These are phyloP conservation scores for Falco cherrug DNA, from an alignment of 2,797 vertebrate species.

Conservation along the genomic window DNA sequence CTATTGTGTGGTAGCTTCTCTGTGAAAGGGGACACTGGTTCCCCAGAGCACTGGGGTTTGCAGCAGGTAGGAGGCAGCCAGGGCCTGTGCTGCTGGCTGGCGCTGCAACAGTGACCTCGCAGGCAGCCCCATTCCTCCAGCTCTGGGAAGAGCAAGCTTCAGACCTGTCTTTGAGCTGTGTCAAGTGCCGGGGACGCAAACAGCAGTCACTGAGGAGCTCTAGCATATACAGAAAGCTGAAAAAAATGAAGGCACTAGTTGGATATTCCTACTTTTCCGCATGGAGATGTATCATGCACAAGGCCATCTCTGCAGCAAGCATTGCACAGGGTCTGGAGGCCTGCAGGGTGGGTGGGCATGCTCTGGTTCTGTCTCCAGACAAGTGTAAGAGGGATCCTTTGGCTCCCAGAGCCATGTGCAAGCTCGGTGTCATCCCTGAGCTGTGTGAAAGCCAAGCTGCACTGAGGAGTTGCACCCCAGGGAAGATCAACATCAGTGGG, in stretches of 20 bases:
- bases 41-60: neutral
- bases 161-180: neutral
- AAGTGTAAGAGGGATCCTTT: neutral
- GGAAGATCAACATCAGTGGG: neutral
- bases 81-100: neutral
- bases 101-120: fast-evolving
- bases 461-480: neutral
- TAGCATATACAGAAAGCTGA: neutral
- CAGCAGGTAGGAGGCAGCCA: neutral
- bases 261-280: neutral
- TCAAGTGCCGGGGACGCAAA: neutral
- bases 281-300: neutral
- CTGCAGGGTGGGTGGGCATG: neutral
- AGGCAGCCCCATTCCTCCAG: neutral
- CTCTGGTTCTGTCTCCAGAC: neutral
- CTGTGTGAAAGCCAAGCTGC: neutral
- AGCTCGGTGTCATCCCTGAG: neutral
- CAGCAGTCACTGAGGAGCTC: neutral
- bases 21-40: neutral
- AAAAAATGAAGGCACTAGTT: neutral
- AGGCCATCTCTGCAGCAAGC: neutral
- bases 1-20: neutral
- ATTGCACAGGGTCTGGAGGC: neutral
- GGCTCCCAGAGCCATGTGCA: too few species aligned
- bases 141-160: neutral